These are phyloP conservation scores for Dromiciops gliroides DNA, from an alignment of 2,113 vertebrate species.

Conservation along the genomic window DNA sequence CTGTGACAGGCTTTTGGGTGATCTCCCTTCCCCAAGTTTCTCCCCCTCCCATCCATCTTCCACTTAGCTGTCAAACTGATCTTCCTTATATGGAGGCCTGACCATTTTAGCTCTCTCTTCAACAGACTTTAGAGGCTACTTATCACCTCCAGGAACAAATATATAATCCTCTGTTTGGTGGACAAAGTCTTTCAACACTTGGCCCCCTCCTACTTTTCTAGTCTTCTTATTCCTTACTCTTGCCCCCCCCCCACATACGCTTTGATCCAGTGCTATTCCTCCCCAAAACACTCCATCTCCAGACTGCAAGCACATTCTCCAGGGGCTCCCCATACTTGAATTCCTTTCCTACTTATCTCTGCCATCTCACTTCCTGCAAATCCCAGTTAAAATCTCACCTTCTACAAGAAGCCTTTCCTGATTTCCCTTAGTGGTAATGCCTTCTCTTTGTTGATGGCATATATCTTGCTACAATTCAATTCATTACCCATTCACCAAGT, in stretches of 20 bases:
- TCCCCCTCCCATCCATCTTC: neutral
- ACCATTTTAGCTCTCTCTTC: neutral
- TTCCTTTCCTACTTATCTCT: neutral
- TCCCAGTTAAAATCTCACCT: neutral
- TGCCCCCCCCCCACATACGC: neutral
- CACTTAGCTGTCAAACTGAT: neutral
- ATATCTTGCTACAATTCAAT: neutral
- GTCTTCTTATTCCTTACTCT: neutral
- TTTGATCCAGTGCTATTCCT: neutral
- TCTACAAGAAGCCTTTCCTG: neutral
- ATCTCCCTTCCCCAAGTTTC: neutral
- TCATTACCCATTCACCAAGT: neutral
- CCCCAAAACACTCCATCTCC: neutral
- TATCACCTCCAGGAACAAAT: neutral
- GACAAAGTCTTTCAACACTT: neutral
- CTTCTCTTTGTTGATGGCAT: neutral
- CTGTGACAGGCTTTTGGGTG: neutral
- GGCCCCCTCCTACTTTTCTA: neutral
- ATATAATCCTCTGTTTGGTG: neutral
- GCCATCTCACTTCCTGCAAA: neutral
- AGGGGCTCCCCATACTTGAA: neutral
- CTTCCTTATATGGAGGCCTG: neutral
- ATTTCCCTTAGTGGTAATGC: neutral
- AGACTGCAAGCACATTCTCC: neutral
- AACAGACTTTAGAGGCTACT: neutral